phyloP scores from a whole-genome alignment of 2,113 vertebrate species.

The Chaetura pelagica region DNA sequence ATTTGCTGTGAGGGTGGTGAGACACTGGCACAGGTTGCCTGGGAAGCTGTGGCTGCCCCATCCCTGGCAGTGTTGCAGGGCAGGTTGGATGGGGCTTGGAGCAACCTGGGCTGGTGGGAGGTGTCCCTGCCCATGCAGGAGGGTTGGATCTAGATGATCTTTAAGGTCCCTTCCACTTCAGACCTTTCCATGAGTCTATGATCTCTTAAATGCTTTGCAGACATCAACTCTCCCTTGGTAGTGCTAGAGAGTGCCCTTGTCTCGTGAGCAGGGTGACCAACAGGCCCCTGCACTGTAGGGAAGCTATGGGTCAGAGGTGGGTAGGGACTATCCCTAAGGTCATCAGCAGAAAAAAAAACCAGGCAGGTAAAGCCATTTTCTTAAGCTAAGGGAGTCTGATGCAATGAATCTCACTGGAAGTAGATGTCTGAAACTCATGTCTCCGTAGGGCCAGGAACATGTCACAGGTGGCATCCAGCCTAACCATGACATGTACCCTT shows the following conservation, averaged over 20 bases:
- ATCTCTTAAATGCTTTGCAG: not conserved
- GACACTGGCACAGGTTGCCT: no score
- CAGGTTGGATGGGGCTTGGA: no score
- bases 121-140: no score
- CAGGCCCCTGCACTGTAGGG: not conserved
- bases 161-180: no score
- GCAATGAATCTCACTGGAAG: not conserved
- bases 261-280: rapidly evolving
- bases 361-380: not conserved
- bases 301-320: not conserved
- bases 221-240: rapidly evolving
- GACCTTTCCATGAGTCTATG: not conserved
- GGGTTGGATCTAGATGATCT: no score
- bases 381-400: not conserved
- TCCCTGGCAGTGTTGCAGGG: no score
- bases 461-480: not conserved
- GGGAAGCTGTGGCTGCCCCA: no score
- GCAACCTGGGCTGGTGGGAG: no score
- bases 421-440: not conserved
- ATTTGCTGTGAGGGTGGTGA: no score
- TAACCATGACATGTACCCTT: rapidly evolving
- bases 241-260: rapidly evolving
- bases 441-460: not conserved
- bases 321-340: not conserved
- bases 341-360: not conserved